A percentile compares a stretch with the other conserved stretches of the same genome.
Conservation (phyloP, 2,888 invertebrate species). For the Chirona hameri region DNA sequence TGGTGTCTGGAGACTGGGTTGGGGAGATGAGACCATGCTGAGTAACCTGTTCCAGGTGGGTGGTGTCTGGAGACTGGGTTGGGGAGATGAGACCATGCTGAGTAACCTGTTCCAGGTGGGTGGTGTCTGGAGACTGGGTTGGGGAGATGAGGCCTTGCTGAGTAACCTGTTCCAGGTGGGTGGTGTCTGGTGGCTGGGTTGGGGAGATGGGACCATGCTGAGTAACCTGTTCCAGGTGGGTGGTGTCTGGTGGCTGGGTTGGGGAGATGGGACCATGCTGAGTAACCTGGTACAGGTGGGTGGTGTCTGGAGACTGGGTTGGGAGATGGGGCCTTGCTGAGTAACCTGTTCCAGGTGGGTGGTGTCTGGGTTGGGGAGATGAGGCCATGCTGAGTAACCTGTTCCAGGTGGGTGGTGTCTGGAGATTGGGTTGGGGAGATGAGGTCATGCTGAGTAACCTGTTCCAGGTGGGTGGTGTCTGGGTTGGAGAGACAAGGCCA, state of each 20-base stretch:
- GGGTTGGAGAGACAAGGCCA: neutral
- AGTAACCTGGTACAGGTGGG: constrained; percentile 82
- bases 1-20: too few relatives aligned
- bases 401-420: too few relatives aligned
- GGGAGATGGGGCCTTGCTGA: too few relatives aligned
- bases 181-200: too few relatives aligned
- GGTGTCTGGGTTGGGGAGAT: neutral
- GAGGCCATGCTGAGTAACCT: too few relatives aligned
- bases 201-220: neutral
- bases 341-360: too few relatives aligned
- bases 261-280: constrained; percentile 90
- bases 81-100: constrained; percentile 90
- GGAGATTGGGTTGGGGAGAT: constrained; percentile 64
- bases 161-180: too few relatives aligned
- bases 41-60: too few relatives aligned
- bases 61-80: too few relatives aligned
- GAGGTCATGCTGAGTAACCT: constrained; percentile 92
- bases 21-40: neutral
- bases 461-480: constrained; percentile 60
- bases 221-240: too few relatives aligned
- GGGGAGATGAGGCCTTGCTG: neutral
- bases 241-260: too few relatives aligned
- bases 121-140: neutral
- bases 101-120: constrained; percentile 82
- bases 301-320: neutral